These are phyloP conservation scores for Magallana ariakensis DNA, from an alignment of 1,140 invertebrate species.

Conservation along the genomic window DNA sequence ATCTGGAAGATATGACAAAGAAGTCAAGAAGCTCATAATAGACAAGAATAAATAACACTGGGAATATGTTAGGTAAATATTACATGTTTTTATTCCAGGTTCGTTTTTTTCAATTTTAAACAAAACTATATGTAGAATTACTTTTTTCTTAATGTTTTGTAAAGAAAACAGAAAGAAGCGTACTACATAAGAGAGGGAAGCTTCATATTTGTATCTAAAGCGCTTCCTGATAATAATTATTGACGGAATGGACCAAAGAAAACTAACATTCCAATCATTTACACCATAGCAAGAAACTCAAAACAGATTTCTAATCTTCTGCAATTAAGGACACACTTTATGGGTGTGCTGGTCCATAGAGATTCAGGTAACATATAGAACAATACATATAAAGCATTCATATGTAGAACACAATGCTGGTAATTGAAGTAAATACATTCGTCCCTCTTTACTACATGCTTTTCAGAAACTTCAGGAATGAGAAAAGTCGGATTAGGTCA, in stretches of 20 bases:
- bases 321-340: no score
- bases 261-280: not conserved
- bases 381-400: not conserved
- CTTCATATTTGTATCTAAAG: no score
- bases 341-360: no score
- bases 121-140: no score
- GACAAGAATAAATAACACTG: not conserved
- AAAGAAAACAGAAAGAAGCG: not conserved
- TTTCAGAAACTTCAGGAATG: not conserved
- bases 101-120: no score
- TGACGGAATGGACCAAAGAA: not conserved
- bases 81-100: no score
- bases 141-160: no score
- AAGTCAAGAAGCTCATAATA: not conserved
- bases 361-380: no score
- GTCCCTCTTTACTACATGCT: not conserved
- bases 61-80: not conserved
- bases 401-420: no score
- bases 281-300: not conserved
- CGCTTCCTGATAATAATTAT: no score
- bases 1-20: slow-evolving; percentile 5
- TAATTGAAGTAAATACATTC: no score
- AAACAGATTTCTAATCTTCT: no score
- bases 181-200: slow-evolving; percentile 5
- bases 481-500: not conserved